Base-by-base conservation (phyloP, 1,140 invertebrate genomes). In the Oscheius sp. region DNA sequence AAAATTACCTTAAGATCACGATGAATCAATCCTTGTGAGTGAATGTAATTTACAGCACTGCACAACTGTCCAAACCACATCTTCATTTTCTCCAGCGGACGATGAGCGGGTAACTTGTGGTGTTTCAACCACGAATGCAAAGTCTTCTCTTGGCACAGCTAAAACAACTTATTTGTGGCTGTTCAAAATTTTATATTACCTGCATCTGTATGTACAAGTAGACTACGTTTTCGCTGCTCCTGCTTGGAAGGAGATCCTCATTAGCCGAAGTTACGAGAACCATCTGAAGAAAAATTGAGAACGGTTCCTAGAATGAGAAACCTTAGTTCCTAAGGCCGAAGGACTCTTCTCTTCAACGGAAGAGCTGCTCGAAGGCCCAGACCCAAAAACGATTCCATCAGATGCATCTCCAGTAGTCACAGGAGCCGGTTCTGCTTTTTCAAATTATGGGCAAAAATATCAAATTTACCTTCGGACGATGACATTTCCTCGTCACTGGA, bases 161-260 rank as follows among this genome's bases (percentile, higher is more conserved):
- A 46, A 75, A 31, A n/a, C n/a, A n/a, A n/a, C n/a, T n/a, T n/a
- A n/a, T 63, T 18, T 20, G 20, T 4, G 31, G 29, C 20, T 10
- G 13, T 4, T 35, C 13, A 4, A 45, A 64, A 28, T 3, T 61
- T 7, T 61, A 13, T 18, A 10, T 52, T 38, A 72, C 69, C 85
- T 98, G 93, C 94, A 97, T 97, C 85, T 97, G 94, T 82, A 97
- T 97, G 80, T 94, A 97, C 0, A 97, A 87, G 85, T 91, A 95
- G 82, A 91, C 87, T 88, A 85, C 89, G 81, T 79, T 81, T 68
- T 66, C 46, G 3, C 23, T 78, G 34, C 73, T 67, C 20, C 36
- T 72, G 1, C 52, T 65, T 80, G 66, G 20, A 1, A 68, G 59
- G 26, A 74, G 31, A 42, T 84, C 55, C 68, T 76, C 42, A n/a